Base-by-base conservation (phyloP, 2,797 vertebrate genomes). In the Cottoperca gobio region DNA sequence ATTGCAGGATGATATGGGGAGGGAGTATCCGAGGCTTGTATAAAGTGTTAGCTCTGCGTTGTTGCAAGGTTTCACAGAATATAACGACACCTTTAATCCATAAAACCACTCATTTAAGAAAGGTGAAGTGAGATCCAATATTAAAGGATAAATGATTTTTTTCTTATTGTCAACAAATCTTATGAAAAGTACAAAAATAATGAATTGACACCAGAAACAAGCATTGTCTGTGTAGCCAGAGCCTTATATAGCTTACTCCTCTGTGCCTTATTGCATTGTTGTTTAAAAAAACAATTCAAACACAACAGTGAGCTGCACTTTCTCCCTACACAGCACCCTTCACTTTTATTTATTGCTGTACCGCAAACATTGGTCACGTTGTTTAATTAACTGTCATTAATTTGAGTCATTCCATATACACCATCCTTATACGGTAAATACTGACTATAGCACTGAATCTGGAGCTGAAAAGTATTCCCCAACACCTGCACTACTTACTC, bases 281-380 rank as follows among this genome's bases (percentile, higher is more conserved):
- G 57, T 21, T 68, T 12, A 53, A 45, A 64, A 75, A 12, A 39
- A 45, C 2, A n/a, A n/a, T 31, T 21, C 2, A 40, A 48, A 40
- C 23, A 60, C 57, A 62, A 40, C 12, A 40, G 58, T n/a, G 33
- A 48, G 57, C 43, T n/a, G n/a, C n/a, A n/a, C n/a, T n/a, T n/a
- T n/a, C n/a, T n/a, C n/a, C n/a, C n/a, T 23, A 40, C 33, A 23
- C 17, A 2, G 14, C 35, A 24, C 24, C 14, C 40, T 67, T 54
- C 7, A 40, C 19, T 24, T 48, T 54, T 26, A 49, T 50, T 52
- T 57, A 8, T 28, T 54, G 7, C 8, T 33, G 33, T 33, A 14
- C 5, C 64, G 35, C 39, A 64, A 40, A 37, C 14, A 43, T 43
- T 35, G 28, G 5, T 33, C 31, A 33, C 31, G n/a, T n/a, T n/a